Base-by-base conservation (phyloP, 1,140 invertebrate species). In the Hormaphis cornu region DNA sequence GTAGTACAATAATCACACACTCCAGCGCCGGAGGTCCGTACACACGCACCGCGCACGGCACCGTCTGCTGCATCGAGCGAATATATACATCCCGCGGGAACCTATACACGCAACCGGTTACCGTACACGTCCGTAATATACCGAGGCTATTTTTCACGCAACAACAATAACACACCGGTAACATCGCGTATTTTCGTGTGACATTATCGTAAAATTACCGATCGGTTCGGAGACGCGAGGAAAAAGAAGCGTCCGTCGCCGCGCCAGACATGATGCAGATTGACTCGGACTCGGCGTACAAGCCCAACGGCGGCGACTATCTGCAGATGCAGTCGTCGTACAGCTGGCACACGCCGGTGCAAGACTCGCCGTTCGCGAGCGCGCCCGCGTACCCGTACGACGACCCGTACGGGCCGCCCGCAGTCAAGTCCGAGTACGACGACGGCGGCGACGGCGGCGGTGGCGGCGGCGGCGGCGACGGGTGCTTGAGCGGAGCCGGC, bases 361-460 rank as follows among this genome's bases (percentile, higher is more conserved):
- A 66, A 50, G 61, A 66, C 3, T 50, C 50, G 28, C 61, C 30
- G 28, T 66, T 66, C 28, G 20, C 61, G 9, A 50, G 35, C 44
- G 26, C 44, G 12, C 42, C 61, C 5, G 9, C 24, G 12, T 66
- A 66, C 28, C 28, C 61, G 10, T 66, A 66, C 18, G 28, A 37
- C 12, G 61, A 66, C 28, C n/a, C n/a, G n/a, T 66, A 66, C 44
- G 61, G 61, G 1, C 14, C 54, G 14, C 28, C 50, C 7, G 18
- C 50, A 12, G 61, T 66, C 61, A 66, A 66, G 61, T 50, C 61
- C 1, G 61, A 66, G 44, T 66, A 66, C 18, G 61, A 66, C 1
- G 61, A 66, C 10, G 30, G 58, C n/a, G 40, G 42, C 9, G 58
- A 16, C 0, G 58, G n/a, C 7, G 56, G 35, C 10, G 52, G 28